Evolutionary conservation across 2,888 invertebrate species (phyloP), one percentile per base, ranked within the genome.

Genomic region (Darwinula stevensoni): DNA sequence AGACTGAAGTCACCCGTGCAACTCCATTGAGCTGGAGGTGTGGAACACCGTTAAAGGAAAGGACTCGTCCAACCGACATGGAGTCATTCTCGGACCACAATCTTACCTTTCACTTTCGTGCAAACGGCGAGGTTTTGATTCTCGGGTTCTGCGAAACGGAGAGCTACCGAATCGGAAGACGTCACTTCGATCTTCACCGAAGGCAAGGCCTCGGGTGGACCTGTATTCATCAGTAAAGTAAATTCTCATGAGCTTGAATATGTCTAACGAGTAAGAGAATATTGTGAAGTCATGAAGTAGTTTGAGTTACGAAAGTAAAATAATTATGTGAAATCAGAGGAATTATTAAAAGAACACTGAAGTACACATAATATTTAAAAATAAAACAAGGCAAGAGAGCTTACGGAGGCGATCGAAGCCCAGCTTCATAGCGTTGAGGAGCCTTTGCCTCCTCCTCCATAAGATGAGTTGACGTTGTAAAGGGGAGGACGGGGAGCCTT

Each of bases 1-100:
- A 67, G 65, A 14, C 65, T 63, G 52, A 88, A 88, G 46, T 76
- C 74, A 4, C 73, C 68, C 31, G 68, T 63, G 5, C 67, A 65
- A 39, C 84, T 82, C 88, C 88, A 91, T 59, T 91, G 82, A 48
- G 88, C 86, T 82, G 42, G 34, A 47, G 43, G 13, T 31, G 26
- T 31, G 33, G n/a, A n/a, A n/a, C n/a, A n/a, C n/a, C n/a, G 6
- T 9, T n/a, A 22, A 22, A 22, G n/a, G n/a, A 22, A 22, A 22
- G 9, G n/a, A 22, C 22, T 22, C 22, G 22, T n/a, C 22, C 9
- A 22, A 22, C 6, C 22, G n/a, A 22, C n/a, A 9, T n/a, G n/a
- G n/a, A 22, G n/a, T 22, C 22, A 9, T 22, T 6, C 6, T 6
- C n/a, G n/a, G 9, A 22, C n/a, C 6, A 22, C 6, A 22, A 5